Evolutionary conservation across 2,888 invertebrate genomes (phyloP), one percentile per base, ranked within the genome.

Genomic region (Zygothrica quintamaculata): DNA sequence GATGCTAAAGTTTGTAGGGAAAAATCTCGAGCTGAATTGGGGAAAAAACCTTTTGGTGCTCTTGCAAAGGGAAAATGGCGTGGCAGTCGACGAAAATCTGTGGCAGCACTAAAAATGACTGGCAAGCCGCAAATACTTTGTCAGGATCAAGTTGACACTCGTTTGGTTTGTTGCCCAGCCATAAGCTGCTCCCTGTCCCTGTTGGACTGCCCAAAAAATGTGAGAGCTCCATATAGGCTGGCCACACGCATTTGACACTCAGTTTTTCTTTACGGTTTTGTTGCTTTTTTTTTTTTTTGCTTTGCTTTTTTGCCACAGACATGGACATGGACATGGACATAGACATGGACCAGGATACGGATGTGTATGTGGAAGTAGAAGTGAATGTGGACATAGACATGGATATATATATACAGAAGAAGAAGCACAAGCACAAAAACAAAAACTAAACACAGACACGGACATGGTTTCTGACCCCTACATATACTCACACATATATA

Each of bases 61-160:
- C 9, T 5, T 5, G 29, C n/a, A n/a, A n/a, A n/a, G n/a, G n/a
- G n/a, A n/a, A n/a, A n/a, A n/a, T 29, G 29, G 29, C 7, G 29
- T 1, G 3, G 34, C 29, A 26, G 29, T 22, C 33, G 29, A 11
- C 44, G n/a, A 22, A 44, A 75, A 75, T 76, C 76, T 73, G 77
- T 66, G 77, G 74, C 59, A 60, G 33, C 64, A 77, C 84, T 72
- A 79, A 86, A 81, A 84, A 86, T 86, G 86, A 77, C 80, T 84
- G 81, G 81, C 74, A 76, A 81, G 81, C 81, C 81, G 59, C 81
- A 81, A 81, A 81, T 86, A 86, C 81, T 81, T 81, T 84, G 84
- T 82, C 86, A 82, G 86, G 86, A 79, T 82, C 81, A 86, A 82
- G 81, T 82, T 86, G 86, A 86, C 81, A 86, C 74, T 77, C 74